Conservation (phyloP, 2,888 invertebrate genomes). For the Hoplodrina ambigua region DNA sequence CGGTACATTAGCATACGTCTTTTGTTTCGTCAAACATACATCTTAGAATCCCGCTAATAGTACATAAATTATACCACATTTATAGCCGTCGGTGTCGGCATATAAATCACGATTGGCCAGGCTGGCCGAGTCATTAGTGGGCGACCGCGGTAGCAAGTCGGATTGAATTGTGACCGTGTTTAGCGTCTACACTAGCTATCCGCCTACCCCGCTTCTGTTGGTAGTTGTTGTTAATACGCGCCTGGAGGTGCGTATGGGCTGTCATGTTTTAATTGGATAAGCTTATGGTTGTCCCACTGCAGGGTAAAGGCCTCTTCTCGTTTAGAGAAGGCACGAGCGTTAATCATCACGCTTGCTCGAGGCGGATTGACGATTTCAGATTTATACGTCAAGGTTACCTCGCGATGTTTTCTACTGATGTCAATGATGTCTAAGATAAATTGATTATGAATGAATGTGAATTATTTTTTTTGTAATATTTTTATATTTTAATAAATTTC, state of each 20-base stretch:
- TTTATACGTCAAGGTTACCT: too few relatives aligned
- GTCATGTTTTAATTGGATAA: slow-evolving; percentile 37
- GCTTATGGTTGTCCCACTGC: neutral
- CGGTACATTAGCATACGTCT: too few relatives aligned
- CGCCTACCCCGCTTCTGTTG: slow-evolving; percentile 11
- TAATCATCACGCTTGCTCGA: too few relatives aligned
- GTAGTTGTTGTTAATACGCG: slow-evolving; percentile 25
- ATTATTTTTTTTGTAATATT: too few relatives aligned
- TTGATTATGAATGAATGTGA: too few relatives aligned
- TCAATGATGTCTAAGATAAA: too few relatives aligned
- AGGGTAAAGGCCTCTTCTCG: too few relatives aligned
- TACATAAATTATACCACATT: slow-evolving; percentile 62
- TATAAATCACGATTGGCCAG: slow-evolving; percentile 85
- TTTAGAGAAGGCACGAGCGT: too few relatives aligned
- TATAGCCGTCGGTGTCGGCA: slow-evolving; percentile 74
- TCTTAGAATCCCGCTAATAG: slow-evolving; percentile 28
- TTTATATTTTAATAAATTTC: too few relatives aligned
- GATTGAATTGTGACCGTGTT: slow-evolving; percentile 81
- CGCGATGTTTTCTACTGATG: too few relatives aligned
- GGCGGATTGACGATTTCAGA: too few relatives aligned
- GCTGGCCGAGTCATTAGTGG: slow-evolving; percentile 84
- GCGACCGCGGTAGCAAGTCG: slow-evolving; percentile 76
- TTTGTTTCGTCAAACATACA: neutral
- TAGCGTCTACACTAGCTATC: slow-evolving; percentile 58
- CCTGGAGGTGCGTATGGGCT: slow-evolving; percentile 17